These are phyloP conservation scores for Taeniopygia guttata DNA, from an alignment of 2,797 vertebrate genomes.

Conservation along the genomic window DNA sequence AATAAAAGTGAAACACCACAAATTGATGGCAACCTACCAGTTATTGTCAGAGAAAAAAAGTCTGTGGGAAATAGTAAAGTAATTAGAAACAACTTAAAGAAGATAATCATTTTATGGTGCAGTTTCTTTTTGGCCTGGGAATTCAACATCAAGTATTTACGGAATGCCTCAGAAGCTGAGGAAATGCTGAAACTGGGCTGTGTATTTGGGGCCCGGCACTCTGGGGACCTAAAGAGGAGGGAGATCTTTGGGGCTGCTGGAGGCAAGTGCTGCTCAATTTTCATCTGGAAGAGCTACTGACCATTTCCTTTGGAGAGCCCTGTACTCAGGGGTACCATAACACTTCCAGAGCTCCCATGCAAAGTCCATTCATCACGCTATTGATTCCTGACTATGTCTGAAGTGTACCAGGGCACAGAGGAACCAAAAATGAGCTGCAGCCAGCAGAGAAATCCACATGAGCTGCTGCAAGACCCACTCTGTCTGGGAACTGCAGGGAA, in stretches of 20 bases:
- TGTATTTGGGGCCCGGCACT: background rate
- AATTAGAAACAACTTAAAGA: conserved; percentile 31
- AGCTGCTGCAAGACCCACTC: background rate
- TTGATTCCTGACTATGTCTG: background rate
- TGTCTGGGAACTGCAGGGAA: background rate
- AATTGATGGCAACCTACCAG: background rate
- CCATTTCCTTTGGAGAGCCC: background rate
- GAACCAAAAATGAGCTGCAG: background rate
- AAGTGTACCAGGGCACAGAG: background rate
- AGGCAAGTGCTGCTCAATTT: background rate
- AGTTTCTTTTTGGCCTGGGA: background rate
- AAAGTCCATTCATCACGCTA: background rate
- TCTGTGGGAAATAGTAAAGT: conserved; percentile 18
- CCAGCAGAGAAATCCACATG: background rate
- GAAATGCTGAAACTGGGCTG: background rate
- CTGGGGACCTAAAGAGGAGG: background rate
- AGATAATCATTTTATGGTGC: background rate
- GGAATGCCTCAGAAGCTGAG: background rate
- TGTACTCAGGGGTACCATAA: background rate
- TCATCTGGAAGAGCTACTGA: background rate
- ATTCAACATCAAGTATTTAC: background rate
- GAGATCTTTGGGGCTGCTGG: background rate
- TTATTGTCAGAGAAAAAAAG: conserved; percentile 11
- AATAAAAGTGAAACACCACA: conserved; percentile 11
- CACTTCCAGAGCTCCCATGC: background rate